A percentile compares a stretch with the other conserved stretches of the same genome.
Conservation (phyloP, 2,113 vertebrate genomes). For the Taxidea taxus region DNA sequence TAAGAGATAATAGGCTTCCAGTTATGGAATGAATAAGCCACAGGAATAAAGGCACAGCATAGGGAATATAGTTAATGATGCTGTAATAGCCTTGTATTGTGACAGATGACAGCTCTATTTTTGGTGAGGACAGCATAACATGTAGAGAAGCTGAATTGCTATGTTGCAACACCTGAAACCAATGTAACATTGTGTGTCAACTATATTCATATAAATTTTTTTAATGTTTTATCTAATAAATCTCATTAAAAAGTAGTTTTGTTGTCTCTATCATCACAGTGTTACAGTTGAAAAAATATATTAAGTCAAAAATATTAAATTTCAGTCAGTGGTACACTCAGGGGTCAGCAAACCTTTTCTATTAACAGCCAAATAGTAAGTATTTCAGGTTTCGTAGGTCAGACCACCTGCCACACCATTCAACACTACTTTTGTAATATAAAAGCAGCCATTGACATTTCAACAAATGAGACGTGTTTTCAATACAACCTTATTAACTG, state of each 20-base stretch:
- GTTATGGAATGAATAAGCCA: not conserved
- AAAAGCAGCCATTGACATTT: not conserved
- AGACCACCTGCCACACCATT: not conserved
- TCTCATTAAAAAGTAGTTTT: constrained; percentile 5
- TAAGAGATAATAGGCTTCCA: not conserved
- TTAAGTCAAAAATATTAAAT: not conserved
- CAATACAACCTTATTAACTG: not conserved
- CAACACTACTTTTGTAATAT: not conserved
- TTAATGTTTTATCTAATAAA: not conserved
- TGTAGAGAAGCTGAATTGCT: not conserved
- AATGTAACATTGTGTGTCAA: not conserved
- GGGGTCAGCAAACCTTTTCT: not conserved
- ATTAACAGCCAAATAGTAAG: not conserved
- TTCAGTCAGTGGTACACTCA: not conserved
- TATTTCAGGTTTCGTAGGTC: not conserved
- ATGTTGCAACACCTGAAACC: not conserved
- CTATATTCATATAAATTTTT: not conserved
- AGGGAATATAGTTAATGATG: not conserved
- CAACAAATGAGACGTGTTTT: not conserved
- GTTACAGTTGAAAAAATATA: not conserved
- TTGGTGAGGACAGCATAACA: not conserved
- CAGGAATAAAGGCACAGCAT: not conserved
- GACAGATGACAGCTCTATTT: not conserved
- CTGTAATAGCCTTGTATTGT: not conserved
- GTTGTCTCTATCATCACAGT: not conserved